Conservation (phyloP, 1,140 invertebrate genomes). For the Magallana ariakensis region DNA sequence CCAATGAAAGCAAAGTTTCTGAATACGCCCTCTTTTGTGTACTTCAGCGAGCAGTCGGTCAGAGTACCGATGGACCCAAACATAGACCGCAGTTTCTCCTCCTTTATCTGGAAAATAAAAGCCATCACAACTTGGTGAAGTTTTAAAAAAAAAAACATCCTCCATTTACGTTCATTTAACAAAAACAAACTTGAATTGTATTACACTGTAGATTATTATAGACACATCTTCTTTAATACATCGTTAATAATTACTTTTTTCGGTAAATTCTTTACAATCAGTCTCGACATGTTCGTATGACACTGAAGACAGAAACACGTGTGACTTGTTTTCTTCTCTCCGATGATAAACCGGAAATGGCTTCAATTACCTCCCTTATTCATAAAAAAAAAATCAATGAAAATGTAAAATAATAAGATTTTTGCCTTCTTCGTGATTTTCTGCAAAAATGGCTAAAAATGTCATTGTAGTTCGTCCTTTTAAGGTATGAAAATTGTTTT, state of each 20-base stretch:
- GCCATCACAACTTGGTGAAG: background rate
- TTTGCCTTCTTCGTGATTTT: constrained; percentile 8
- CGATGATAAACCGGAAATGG: constrained; percentile 44
- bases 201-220: no score
- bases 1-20: constrained; percentile 95
- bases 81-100: constrained; percentile 86
- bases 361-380: constrained; percentile 30
- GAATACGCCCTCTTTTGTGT: constrained; percentile 93
- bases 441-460: constrained; percentile 36
- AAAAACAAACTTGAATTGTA: no score
- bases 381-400: background rate
- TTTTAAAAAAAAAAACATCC: no score
- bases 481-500: constrained; percentile 26
- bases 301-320: background rate
- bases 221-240: no score
- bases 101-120: constrained; percentile 85
- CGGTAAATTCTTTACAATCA: constrained; percentile 10
- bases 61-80: constrained; percentile 91
- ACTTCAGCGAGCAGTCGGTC: constrained; percentile 95
- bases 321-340: background rate
- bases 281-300: background rate
- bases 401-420: background rate
- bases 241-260: background rate
- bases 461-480: constrained; percentile 25
- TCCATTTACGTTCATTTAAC: no score